A percentile compares a stretch with the other conserved stretches of the same genome.
Conservation (phyloP, 1,140 invertebrate species). For the Drosophila oshimai region DNA sequence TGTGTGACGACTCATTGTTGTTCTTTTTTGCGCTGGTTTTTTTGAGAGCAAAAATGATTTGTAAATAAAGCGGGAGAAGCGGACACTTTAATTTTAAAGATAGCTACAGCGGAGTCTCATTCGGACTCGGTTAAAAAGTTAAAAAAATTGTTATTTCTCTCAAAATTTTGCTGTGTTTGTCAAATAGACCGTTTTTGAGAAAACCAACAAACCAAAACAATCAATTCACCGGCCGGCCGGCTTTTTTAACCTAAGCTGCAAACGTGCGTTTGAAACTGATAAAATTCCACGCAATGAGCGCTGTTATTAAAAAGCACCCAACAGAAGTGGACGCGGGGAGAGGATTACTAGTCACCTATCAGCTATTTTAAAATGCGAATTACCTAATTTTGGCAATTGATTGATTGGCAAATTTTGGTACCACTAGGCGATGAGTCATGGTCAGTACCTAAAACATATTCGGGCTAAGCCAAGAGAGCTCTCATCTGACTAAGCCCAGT, state of each 20-base stretch:
- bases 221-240: slow-evolving; percentile 41
- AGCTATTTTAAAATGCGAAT: slow-evolving; percentile 30
- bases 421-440: slow-evolving; percentile 40
- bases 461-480: slow-evolving; percentile 10
- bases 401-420: slow-evolving; percentile 30
- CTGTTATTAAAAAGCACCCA: neutral
- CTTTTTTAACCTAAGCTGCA: slow-evolving; percentile 6
- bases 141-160: too few relatives aligned
- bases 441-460: neutral
- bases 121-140: too few relatives aligned
- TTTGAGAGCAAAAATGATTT: slow-evolving; percentile 49
- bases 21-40: slow-evolving; percentile 14
- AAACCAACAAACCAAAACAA: slow-evolving; percentile 7
- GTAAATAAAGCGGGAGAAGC: slow-evolving; percentile 40
- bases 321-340: neutral
- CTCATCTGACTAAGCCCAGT: slow-evolving; percentile 38
- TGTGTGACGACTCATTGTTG: slow-evolving; percentile 48
- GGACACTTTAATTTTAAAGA: slow-evolving; percentile 18
- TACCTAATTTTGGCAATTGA: slow-evolving; percentile 39
- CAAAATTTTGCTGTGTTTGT: slow-evolving; percentile 5
- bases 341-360: neutral
- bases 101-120: slow-evolving; percentile 10
- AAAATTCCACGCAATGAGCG: slow-evolving; percentile 44
- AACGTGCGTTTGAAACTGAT: slow-evolving; percentile 31
- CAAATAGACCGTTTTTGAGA: slow-evolving; percentile 5